Conservation (phyloP, 2,797 vertebrate species). For the Chaetodon trifasciatus region DNA sequence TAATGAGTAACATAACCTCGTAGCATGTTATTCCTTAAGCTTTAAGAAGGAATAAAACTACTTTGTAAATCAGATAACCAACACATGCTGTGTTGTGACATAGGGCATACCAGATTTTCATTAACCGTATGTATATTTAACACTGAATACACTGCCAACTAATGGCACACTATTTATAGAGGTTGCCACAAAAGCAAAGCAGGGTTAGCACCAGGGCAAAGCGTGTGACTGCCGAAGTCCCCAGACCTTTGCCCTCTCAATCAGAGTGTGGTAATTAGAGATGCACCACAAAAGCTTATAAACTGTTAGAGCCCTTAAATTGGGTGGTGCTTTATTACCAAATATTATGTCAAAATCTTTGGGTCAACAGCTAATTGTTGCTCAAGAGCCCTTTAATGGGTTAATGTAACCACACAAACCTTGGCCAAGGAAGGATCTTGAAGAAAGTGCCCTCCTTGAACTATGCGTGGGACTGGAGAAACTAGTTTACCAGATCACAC, state of each 20-base stretch:
- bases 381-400: background rate
- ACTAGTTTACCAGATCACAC: conserved; percentile 1
- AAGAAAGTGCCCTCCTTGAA: background rate
- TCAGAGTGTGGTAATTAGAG: background rate
- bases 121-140: background rate
- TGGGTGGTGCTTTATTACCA: background rate
- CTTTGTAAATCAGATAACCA: background rate
- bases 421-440: background rate
- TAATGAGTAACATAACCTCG: background rate
- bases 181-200: conserved; percentile 7
- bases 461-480: background rate
- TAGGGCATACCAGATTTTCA: background rate
- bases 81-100: background rate
- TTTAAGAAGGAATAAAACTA: background rate
- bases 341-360: background rate
- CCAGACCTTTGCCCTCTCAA: background rate
- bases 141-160: conserved; percentile 12
- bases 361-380: background rate
- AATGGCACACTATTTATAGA: conserved; percentile 48
- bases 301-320: no score
- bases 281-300: background rate
- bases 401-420: background rate
- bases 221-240: background rate
- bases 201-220: conserved; percentile 12
- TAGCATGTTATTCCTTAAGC: background rate